Conservation (phyloP, 2,797 vertebrate genomes). For the Bradypodion pumilum region DNA sequence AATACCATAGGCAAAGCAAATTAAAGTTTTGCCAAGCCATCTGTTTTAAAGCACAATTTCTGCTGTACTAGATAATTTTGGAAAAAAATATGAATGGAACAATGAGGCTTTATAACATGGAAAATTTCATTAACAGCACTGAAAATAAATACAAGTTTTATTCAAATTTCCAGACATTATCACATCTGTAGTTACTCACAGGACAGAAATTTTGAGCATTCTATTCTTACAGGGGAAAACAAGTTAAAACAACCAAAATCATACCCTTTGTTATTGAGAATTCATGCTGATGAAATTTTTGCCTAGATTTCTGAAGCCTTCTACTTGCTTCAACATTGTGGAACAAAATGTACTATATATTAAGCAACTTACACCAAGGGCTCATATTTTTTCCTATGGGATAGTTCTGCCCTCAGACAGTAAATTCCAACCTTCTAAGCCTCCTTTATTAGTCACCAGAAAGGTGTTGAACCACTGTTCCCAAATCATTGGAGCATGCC, state of each 20-base stretch:
- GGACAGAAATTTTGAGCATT: constrained; percentile 17
- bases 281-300: not conserved
- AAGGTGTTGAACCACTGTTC: not conserved
- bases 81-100: not conserved
- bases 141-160: not conserved
- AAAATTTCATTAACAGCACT: constrained; percentile 4
- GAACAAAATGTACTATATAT: not conserved
- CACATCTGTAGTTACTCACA: not conserved
- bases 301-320: not conserved
- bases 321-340: not conserved
- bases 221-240: not conserved
- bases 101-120: not conserved
- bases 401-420: not conserved
- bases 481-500: not conserved
- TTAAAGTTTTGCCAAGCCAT: not conserved
- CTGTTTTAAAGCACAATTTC: constrained; percentile 13
- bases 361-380: not conserved
- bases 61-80: not conserved
- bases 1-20: constrained; percentile 19
- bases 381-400: no score
- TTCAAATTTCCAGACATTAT: constrained; percentile 17
- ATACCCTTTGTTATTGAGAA: not conserved
- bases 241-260: not conserved
- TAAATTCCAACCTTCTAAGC: not conserved
- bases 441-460: not conserved